Base-by-base conservation (phyloP, 1,140 invertebrate species). In the Littorina saxatilis region DNA sequence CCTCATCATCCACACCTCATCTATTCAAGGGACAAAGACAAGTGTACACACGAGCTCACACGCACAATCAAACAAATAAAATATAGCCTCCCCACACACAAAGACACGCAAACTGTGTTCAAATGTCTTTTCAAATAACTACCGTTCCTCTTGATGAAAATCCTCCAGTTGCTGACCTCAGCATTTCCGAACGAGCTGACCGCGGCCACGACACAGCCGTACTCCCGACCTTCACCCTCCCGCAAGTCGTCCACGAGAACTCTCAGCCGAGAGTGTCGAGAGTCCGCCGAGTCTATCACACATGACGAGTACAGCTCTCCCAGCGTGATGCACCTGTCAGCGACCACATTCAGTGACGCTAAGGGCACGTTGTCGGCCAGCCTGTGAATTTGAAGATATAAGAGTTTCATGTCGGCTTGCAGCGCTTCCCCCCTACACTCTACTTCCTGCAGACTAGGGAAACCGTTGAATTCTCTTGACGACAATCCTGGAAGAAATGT, bases 291-390 rank as follows among this genome's bases (percentile, higher is more conserved):
- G 58, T 78, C 58, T 1, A 78, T 63, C 11, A n/a, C 23, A 20
- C 76, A 78, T 9, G 58, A 78, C 11, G 76, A 63, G 27, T n/a
- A 78, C n/a, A n/a, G n/a, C 11, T 78, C 76, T 17, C 35, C 43
- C 17, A 47, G 17, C 17, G 43, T 47, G 43, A 47, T 47, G 43
- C 43, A 47, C 7, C 17, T 47, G 43, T 47, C 7, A 9, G 43
- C 17, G 43, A 9, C 7, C 43, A 47, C 43, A 47, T 47, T 47
- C 43, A 47, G 17, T 5, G 43, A 47, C 7, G 43, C 43, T 47
- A 47, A 9, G 43, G 43, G 7, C 7, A 17, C 17, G 43, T 17
- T 47, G 43, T 47, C 43, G 7, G 17, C 43, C 5, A 47, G 43
- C 17, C 43, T 47, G 17, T 47, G 43, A 47, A 47, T 47, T 17